Evolutionary conservation across 2,113 vertebrate species (phyloP).

Genomic region (Nansenia antarctica): DNA sequence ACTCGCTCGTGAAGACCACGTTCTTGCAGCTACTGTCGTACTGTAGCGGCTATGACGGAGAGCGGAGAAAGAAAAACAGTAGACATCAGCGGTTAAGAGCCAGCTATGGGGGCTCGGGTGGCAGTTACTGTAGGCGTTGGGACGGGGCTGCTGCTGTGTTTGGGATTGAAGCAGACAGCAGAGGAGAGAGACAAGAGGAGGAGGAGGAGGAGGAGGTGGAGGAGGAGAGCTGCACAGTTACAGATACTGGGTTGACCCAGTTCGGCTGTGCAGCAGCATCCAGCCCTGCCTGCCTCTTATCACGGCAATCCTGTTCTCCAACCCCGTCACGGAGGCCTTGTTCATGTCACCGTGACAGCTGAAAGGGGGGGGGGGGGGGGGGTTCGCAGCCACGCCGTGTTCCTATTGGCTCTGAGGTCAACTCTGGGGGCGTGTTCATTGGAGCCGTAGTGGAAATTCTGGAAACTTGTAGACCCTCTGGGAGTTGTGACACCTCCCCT

Average conservation of each 20-base stretch:
- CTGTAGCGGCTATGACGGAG: conserved; percentile 1
- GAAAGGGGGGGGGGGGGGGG: neutral
- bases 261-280: neutral
- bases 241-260: conserved; percentile 5
- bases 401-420: neutral
- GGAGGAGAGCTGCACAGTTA: neutral
- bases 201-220: neutral
- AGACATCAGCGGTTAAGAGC: conserved; percentile 1
- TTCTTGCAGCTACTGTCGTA: conserved; percentile 26
- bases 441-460: neutral
- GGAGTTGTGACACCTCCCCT: neutral
- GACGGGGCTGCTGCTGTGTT: neutral
- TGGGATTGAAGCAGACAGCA: neutral
- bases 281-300: neutral
- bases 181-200: no score
- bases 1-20: no score
- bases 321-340: neutral
- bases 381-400: neutral
- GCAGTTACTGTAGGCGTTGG: conserved; percentile 19
- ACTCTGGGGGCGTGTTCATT: neutral
- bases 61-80: conserved; percentile 11
- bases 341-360: conserved; percentile 2
- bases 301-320: neutral
- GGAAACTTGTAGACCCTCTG: neutral
- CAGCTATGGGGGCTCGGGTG: conserved; percentile 17